Evolutionary conservation across 2,888 invertebrate species (phyloP), one percentile per base, ranked within the genome.

Genomic region (Venustoraphidia nigricollis): DNA sequence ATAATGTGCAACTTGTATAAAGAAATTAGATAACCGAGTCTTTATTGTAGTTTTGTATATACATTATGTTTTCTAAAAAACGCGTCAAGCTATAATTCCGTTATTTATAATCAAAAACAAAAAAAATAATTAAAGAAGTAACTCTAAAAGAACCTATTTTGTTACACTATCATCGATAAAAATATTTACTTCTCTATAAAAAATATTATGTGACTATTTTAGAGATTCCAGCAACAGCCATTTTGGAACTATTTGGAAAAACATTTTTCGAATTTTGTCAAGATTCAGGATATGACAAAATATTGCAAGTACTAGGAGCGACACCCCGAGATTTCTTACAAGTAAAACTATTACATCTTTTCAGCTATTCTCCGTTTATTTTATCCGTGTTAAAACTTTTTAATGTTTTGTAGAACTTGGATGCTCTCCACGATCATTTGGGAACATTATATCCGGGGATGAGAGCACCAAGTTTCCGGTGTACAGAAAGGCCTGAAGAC

Each of bases 201-300:
- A 27, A 27, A 27, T 6, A 6, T 6, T 27, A 27, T 27, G 9
- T 42, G 36, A 34, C 50, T 51, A 50, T 69, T 69, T 5, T 64
- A 93, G 93, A 91, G 63, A 88, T 91, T 53, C 91, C 92, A 36
- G 92, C 92, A 1, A 83, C 88, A 59, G 83, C 83, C 36, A 91
- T 94, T 56, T 68, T 94, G 58, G 92, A 93, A 64, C 69, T 88
- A 5, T 93, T 95, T 60, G 95, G 95, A 1, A 89, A 88, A 62
- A 93, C 90, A 57, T 95, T 95, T 69, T 94, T 94, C 62, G 93
- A 94, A 66, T 92, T 94, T 62, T 95, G 94, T 60, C 91, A 94
- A 65, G 92, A 93, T 64, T 93, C 92, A 3, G 94, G 95, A n/a
- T 95, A 94, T 61, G 94, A 94, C 62, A 91, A 92, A 66, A 94